phyloP scores from a whole-genome alignment of 92 coral and sea anemone genomes.

The Pocillopora grandis region DNA sequence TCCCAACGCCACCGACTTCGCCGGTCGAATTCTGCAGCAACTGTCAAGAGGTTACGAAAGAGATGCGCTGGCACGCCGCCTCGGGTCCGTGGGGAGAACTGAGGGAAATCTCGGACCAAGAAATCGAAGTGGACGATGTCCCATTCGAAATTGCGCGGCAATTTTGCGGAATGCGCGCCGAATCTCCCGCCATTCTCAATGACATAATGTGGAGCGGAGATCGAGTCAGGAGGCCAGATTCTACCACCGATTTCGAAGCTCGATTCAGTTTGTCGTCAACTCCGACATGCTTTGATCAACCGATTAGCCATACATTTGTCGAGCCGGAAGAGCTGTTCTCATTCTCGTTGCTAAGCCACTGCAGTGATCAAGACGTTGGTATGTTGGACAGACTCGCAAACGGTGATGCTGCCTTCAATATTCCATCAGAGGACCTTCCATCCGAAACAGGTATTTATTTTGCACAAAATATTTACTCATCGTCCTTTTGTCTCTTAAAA shows the following conservation, averaged over 20 bases:
- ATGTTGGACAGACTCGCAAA: slow-evolving; percentile 20
- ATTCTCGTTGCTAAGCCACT: slow-evolving; percentile 39
- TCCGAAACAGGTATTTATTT: slow-evolving; percentile 39
- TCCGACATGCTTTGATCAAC: slow-evolving; percentile 58
- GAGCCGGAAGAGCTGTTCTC: slow-evolving; percentile 69
- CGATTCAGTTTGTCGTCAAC: slow-evolving; percentile 59
- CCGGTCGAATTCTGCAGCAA: slow-evolving; percentile 53
- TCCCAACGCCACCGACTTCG: slow-evolving; percentile 78
- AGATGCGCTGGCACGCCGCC: slow-evolving; percentile 38
- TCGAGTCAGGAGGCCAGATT: slow-evolving; percentile 71
- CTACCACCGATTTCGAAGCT: slow-evolving; percentile 76
- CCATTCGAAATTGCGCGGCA: slow-evolving; percentile 50
- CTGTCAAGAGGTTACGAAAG: slow-evolving; percentile 45
- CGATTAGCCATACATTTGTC: slow-evolving; percentile 44
- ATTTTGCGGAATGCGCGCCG: slow-evolving; percentile 26
- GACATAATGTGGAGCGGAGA: slow-evolving; percentile 93
- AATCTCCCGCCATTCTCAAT: slow-evolving; percentile 74
- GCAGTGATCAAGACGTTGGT: slow-evolving; percentile 15
- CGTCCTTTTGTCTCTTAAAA: neutral
- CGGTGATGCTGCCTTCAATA: slow-evolving; percentile 8
- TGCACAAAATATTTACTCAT: neutral
- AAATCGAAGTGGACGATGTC: slow-evolving; percentile 51
- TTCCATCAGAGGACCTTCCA: slow-evolving; percentile 10
- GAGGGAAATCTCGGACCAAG: slow-evolving; percentile 44
- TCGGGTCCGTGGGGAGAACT: slow-evolving; percentile 40